A percentile compares a stretch with the other conserved stretches of the same genome.
Conservation (phyloP, 2,113 vertebrate species). For the Scartelaos histophorus region DNA sequence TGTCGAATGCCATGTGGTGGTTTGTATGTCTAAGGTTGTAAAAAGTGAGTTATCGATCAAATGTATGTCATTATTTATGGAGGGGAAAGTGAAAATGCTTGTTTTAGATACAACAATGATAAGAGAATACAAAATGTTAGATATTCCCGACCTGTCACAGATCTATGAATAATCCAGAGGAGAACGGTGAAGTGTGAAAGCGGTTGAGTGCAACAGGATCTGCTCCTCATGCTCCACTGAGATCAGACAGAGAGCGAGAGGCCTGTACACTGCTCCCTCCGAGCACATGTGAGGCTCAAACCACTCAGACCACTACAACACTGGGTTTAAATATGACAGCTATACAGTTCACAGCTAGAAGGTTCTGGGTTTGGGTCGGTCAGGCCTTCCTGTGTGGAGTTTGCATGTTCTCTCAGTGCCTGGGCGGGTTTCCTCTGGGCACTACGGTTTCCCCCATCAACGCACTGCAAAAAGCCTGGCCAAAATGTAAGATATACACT, state of each 20-base stretch:
- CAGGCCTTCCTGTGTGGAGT: too few relatives aligned
- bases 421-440: too few relatives aligned
- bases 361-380: too few relatives aligned
- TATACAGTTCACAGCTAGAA: too few relatives aligned
- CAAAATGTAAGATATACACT: too few relatives aligned
- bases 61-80: not conserved
- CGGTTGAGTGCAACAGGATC: slow-evolving; percentile 57
- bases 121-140: not conserved
- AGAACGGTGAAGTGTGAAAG: slow-evolving; percentile 45
- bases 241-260: slow-evolving; percentile 32
- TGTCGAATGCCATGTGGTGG: too few relatives aligned
- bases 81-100: not conserved
- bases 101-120: not conserved
- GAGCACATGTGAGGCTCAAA: not conserved
- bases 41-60: too few relatives aligned
- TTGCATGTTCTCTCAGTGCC: too few relatives aligned
- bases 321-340: not conserved
- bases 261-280: slow-evolving; percentile 39
- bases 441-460: too few relatives aligned
- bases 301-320: not conserved
- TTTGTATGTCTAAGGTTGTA: too few relatives aligned
- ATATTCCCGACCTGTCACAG: not conserved
- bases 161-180: not conserved
- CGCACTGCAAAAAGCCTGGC: too few relatives aligned
- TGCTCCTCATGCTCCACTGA: slow-evolving; percentile 54